phyloP scores from a whole-genome alignment of 1,140 invertebrate genomes.

The Chelonus insularis region DNA sequence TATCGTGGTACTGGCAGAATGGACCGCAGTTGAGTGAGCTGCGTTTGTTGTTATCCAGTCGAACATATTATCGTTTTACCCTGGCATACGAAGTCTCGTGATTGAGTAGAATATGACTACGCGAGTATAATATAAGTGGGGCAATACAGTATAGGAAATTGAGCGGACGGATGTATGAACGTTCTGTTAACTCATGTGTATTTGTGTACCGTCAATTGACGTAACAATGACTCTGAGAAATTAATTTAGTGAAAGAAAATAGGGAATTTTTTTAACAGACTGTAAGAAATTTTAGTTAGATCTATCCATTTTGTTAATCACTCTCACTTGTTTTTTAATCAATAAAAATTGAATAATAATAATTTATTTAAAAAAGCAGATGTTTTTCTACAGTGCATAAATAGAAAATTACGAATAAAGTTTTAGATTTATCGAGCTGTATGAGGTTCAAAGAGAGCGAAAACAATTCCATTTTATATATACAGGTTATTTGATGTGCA shows the following conservation, averaged over 20 bases:
- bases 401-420: too few relatives aligned
- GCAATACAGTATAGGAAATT: conserved; percentile 1
- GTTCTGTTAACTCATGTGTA: neutral
- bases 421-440: too few relatives aligned
- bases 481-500: too few relatives aligned
- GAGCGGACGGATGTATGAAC: neutral
- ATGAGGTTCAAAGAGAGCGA: too few relatives aligned
- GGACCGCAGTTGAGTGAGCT: neutral
- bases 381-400: too few relatives aligned
- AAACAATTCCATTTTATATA: too few relatives aligned
- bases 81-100: neutral
- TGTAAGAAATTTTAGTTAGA: neutral
- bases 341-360: too few relatives aligned
- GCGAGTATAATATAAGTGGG: neutral
- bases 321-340: too few relatives aligned
- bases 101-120: neutral
- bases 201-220: neutral
- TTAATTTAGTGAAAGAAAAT: neutral
- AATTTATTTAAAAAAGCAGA: too few relatives aligned
- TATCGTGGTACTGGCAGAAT: neutral
- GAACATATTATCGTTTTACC: neutral
- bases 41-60: conserved; percentile 5
- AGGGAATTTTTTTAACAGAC: neutral
- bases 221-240: neutral
- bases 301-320: too few relatives aligned